phyloP scores from a whole-genome alignment of 2,888 invertebrate species.

The Tineola bisselliella region DNA sequence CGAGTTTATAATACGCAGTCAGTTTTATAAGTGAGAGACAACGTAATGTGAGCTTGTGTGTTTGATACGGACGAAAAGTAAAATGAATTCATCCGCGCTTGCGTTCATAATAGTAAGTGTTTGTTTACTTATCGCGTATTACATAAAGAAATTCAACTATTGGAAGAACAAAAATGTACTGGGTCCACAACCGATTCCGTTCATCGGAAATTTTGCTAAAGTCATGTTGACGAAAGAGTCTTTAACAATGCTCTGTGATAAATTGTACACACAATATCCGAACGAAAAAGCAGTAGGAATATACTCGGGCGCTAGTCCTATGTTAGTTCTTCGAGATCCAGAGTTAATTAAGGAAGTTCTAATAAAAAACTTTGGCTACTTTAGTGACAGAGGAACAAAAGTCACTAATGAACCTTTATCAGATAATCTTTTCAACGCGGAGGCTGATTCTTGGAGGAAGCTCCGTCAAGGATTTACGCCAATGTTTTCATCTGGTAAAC shows the following conservation, averaged over 20 bases:
- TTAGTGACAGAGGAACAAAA: constrained; percentile 14
- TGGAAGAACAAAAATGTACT: constrained; percentile 22
- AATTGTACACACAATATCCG: constrained; percentile 22
- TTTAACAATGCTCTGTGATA: constrained; percentile 18
- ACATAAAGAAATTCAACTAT: constrained; percentile 21
- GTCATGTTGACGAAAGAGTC: constrained; percentile 18
- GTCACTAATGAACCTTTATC: constrained; percentile 8
- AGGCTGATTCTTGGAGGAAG: constrained; percentile 14
- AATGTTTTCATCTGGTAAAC: constrained; percentile 15
- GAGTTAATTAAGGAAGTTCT: constrained; percentile 15
- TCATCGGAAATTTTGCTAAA: constrained; percentile 24
- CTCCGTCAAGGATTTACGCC: constrained; percentile 14
- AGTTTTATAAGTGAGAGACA: neutral
- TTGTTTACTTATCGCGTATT: constrained; percentile 16
- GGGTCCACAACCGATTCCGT: constrained; percentile 21
- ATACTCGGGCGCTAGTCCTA: constrained; percentile 19
- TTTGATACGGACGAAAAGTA: neutral
- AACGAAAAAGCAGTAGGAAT: constrained; percentile 26
- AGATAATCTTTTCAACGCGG: constrained; percentile 14
- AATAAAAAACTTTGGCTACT: constrained; percentile 13
- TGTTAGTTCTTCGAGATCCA: constrained; percentile 21
- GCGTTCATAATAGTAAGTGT: neutral
- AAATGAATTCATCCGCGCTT: neutral
- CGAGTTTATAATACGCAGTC: neutral
- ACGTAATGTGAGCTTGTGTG: constrained; percentile 2